These are phyloP conservation scores for Koerneria pararmatus DNA, from an alignment of 2,888 invertebrate species.

Conservation along the genomic window DNA sequence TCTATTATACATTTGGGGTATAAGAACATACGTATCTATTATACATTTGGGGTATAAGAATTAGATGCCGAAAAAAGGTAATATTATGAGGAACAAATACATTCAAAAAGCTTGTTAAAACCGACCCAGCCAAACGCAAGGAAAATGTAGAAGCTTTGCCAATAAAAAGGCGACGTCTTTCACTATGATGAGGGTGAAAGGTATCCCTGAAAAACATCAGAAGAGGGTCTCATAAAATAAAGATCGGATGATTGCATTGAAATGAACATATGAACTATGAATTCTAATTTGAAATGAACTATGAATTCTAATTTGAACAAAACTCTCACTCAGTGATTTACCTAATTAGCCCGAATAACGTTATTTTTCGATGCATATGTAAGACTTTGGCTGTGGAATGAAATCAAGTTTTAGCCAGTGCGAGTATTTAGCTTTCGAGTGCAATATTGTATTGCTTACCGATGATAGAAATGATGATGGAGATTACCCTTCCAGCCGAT, in stretches of 20 bases:
- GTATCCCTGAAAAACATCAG: conserved; percentile 54
- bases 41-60: too few species aligned
- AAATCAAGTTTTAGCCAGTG: conserved; percentile 24
- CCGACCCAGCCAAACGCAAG: conserved; percentile 38
- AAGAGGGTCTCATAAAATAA: too few species aligned
- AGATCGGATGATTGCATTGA: too few species aligned
- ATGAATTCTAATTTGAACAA: background rate
- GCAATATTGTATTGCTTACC: background rate
- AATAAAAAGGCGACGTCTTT: conserved; percentile 56
- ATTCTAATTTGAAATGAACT: background rate
- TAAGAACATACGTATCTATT: too few species aligned
- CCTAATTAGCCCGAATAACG: too few species aligned
- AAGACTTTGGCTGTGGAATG: too few species aligned
- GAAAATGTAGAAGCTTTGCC: conserved; percentile 37
- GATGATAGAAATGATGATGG: conserved; percentile 59
- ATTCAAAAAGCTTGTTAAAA: background rate
- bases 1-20: too few species aligned
- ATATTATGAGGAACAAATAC: background rate
- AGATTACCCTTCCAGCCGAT: conserved; percentile 55
- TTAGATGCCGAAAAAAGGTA: too few species aligned
- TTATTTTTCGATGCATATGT: too few species aligned
- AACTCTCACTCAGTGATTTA: background rate
- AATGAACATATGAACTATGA: background rate
- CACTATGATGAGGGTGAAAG: conserved; percentile 60
- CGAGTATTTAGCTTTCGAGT: background rate